phyloP scores from a whole-genome alignment of 1,140 invertebrate species.

The Pseudoatta argentina region DNA sequence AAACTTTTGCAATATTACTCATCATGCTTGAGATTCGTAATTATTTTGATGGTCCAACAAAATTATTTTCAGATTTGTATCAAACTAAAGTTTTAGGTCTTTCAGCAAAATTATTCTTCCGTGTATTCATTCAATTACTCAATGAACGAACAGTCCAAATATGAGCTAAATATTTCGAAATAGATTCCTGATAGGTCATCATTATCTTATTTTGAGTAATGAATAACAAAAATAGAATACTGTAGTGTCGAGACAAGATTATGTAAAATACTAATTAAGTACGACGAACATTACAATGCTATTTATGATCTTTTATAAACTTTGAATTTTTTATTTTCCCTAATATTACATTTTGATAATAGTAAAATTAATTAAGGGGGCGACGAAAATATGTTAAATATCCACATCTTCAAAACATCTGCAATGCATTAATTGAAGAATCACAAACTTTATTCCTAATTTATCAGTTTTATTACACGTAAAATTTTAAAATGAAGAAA shows the following conservation, averaged over 20 bases:
- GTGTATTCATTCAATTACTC: background rate
- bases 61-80: too few relatives aligned
- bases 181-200: background rate
- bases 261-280: background rate
- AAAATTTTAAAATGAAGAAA: background rate
- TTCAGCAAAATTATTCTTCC: too few relatives aligned
- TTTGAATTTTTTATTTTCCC: conserved; percentile 9
- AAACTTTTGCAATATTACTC: too few relatives aligned
- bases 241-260: background rate
- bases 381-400: background rate
- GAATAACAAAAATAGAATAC: background rate
- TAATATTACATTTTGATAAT: background rate
- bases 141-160: background rate
- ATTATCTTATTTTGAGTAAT: background rate
- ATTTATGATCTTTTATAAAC: background rate
- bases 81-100: too few relatives aligned
- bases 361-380: background rate
- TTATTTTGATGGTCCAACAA: too few relatives aligned
- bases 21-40: too few relatives aligned
- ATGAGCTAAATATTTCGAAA: background rate
- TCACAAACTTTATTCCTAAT: background rate
- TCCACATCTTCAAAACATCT: background rate
- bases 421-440: background rate
- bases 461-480: background rate
- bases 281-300: background rate